A percentile compares a stretch with the other conserved stretches of the same genome.
Conservation (phyloP, 2,113 vertebrate genomes). For the Herpailurus yagouaroundi region DNA sequence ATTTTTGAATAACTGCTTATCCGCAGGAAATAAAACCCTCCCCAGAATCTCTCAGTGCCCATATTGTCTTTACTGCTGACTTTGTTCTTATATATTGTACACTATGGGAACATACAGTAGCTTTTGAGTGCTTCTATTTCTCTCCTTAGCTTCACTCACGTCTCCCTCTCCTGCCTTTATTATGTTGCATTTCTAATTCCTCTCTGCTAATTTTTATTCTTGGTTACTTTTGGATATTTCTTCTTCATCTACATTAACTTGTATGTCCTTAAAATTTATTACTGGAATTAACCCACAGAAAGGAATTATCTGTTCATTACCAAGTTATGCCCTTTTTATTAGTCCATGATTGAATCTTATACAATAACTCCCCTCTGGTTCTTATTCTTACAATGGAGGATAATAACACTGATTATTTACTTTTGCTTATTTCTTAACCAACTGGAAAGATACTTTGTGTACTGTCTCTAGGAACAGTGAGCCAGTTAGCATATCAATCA, state of each 20-base stretch:
- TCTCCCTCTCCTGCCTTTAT: not conserved
- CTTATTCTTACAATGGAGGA: not conserved
- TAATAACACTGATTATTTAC: slow-evolving; percentile 16
- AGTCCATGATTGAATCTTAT: not conserved
- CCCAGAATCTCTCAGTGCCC: not conserved
- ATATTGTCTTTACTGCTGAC: not conserved
- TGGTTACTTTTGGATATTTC: not conserved
- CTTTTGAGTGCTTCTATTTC: not conserved
- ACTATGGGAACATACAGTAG: not conserved
- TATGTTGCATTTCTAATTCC: not conserved
- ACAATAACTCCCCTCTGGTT: not conserved
- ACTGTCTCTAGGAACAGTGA: not conserved
- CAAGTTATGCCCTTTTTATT: slow-evolving; percentile 44
- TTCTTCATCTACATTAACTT: not conserved
- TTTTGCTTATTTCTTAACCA: slow-evolving; percentile 42
- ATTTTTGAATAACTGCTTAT: not conserved
- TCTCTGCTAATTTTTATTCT: slow-evolving; percentile 35
- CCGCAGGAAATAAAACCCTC: not conserved
- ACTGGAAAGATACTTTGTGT: slow-evolving; percentile 18
- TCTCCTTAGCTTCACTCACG: not conserved
- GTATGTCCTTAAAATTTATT: not conserved
- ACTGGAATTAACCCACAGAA: slow-evolving; percentile 5
- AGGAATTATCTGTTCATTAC: slow-evolving; percentile 34
- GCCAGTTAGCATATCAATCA: not conserved
- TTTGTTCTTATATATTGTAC: not conserved